Base-by-base conservation (phyloP, 2,113 vertebrate species). In the Cottus gobio region DNA sequence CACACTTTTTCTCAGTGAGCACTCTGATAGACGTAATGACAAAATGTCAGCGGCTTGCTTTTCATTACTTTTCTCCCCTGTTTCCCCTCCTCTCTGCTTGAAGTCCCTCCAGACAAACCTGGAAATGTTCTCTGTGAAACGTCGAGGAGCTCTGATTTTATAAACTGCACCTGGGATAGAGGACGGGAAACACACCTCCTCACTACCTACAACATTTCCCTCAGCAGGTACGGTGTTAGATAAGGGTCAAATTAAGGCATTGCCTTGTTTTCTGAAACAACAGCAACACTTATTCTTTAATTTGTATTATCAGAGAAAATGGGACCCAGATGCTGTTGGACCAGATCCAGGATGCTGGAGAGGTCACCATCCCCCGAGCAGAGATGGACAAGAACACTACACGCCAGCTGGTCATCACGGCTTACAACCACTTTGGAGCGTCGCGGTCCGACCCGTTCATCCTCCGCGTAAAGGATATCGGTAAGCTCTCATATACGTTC, bases 71-170 rank as follows among this genome's bases (percentile, higher is more conserved):
- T 31, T 71, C 20, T 46, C 7, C 37, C 52, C 65, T 22, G 5
- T 69, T 30, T 56, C 7, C 2, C 7, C 18, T 37, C 26, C 0
- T 7, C 7, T 46, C 1, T 37, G 2, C 22, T 6, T 50, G 0
- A 80, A 95, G 93, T 87, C 26, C 89, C 90, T 61, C 94, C 95
- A 83, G 90, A 88, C 31, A 91, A 92, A 69, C 91, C 93, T 7
- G 24, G 24, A 54, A 82, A 91, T 36, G 58, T 95, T 7, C 77
- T 1, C 30, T 95, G 94, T 84, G 74, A 91, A 61, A 89, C 86
- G 3, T 44, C 70, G 4, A 82, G 46, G 73, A 71, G 52, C 46
- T 91, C 93, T 11, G 39, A 61, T 2, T 39, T 48, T 1, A 79
- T 94, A 2, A 8, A 36, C 48, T 95, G 95, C 77, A 79, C 66